These are phyloP conservation scores for Drosophila watanabei DNA, from an alignment of 1,140 invertebrate genomes.

Conservation along the genomic window DNA sequence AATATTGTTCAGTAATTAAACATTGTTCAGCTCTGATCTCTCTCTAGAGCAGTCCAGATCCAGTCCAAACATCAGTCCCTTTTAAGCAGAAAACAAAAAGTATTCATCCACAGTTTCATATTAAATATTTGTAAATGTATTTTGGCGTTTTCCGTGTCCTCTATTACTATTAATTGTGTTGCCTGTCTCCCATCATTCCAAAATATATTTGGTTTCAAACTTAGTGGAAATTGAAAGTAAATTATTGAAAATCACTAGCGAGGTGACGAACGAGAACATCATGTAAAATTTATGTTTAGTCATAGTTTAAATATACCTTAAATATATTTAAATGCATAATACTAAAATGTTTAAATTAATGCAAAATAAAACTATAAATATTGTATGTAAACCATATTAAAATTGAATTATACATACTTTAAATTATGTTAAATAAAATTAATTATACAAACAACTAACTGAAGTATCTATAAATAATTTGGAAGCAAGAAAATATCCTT, in stretches of 20 bases:
- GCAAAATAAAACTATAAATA: constrained; percentile 75
- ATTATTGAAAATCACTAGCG: constrained; percentile 54
- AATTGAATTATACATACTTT: constrained; percentile 80
- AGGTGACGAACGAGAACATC: constrained; percentile 57
- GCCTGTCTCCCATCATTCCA: constrained; percentile 76
- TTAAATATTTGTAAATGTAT: constrained; percentile 43
- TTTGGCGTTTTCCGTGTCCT: constrained; percentile 52
- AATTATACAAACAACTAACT: constrained; percentile 64
- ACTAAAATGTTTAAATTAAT: constrained; percentile 72
- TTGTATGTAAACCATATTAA: constrained; percentile 82
- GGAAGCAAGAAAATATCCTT: no score
- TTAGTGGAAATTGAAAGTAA: constrained; percentile 54
- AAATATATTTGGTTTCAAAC: constrained; percentile 62
- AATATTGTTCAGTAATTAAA: constrained; percentile 36
- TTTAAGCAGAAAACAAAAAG: constrained; percentile 3
- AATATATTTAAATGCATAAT: constrained; percentile 83
- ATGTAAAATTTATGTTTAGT: constrained; percentile 82
- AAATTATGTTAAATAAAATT: constrained; percentile 85
- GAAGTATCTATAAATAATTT: not conserved
- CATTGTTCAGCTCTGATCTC: constrained; percentile 58
- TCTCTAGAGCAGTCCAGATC: constrained; percentile 42
- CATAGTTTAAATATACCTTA: constrained; percentile 83
- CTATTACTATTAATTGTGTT: constrained; percentile 46
- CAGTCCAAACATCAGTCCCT: constrained; percentile 20
- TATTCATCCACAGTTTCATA: constrained; percentile 14